Conservation (phyloP, 2,888 invertebrate species). For the Clunio marinus region DNA sequence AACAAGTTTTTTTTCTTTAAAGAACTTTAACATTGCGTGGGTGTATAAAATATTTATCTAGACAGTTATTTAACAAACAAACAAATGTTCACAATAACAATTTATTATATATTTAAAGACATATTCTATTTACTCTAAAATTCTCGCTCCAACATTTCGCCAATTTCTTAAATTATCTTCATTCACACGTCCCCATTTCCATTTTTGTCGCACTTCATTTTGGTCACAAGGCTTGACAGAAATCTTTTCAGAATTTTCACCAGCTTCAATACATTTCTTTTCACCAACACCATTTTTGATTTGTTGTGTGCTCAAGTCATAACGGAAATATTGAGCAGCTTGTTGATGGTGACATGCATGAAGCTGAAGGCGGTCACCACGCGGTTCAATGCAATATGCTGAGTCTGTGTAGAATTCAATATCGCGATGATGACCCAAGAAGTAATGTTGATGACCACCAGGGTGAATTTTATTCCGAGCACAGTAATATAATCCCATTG, state of each 20-base stretch:
- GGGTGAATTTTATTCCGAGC: conserved; percentile 45
- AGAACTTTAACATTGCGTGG: not conserved
- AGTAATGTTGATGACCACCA: conserved; percentile 46
- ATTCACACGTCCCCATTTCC: conserved; percentile 27
- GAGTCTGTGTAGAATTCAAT: conserved; percentile 53
- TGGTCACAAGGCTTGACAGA: not conserved
- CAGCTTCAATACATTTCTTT: conserved; percentile 16
- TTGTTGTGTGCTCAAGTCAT: conserved; percentile 52
- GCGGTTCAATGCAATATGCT: conserved; percentile 81
- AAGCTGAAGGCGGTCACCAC: conserved; percentile 52
- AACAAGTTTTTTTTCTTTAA: not conserved
- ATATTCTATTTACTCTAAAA: conserved; percentile 17
- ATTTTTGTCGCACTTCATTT: conserved; percentile 15
- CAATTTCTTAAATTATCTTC: conserved; percentile 20
- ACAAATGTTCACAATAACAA: too few relatives aligned
- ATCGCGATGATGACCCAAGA: conserved; percentile 45
- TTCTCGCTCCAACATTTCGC: conserved; percentile 12
- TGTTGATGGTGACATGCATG: conserved; percentile 86
- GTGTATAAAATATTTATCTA: too few relatives aligned
- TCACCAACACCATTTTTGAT: conserved; percentile 7
- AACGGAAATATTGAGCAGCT: conserved; percentile 90
- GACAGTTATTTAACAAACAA: too few relatives aligned
- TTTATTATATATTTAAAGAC: too few relatives aligned
- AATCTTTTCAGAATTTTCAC: not conserved
- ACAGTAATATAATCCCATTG: conserved; percentile 47